Conservation (phyloP, 2,888 invertebrate genomes). For the Eubasilissa splendida region DNA sequence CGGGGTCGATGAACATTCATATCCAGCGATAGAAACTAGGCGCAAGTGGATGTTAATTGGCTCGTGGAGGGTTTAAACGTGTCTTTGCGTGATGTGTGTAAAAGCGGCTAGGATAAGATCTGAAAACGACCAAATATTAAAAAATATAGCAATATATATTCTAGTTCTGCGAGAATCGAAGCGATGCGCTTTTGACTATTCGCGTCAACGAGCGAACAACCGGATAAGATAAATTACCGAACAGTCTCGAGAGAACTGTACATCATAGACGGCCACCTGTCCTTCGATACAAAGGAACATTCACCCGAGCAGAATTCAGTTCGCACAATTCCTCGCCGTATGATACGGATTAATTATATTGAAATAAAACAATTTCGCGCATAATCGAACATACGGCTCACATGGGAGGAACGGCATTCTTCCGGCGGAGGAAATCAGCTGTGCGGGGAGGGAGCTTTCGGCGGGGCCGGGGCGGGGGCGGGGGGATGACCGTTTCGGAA, state of each 20-base stretch:
- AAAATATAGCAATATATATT: not conserved
- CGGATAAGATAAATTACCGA: not conserved
- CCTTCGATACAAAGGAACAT: not conserved
- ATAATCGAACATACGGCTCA: constrained; percentile 38
- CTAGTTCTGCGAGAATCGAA: not conserved
- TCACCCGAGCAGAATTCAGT: constrained; percentile 1
- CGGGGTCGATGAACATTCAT: constrained; percentile 35
- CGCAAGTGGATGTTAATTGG: constrained; percentile 11
- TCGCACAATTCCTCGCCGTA: not conserved
- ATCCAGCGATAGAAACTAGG: not conserved
- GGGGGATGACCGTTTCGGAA: constrained; percentile 10
- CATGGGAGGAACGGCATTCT: constrained; percentile 36
- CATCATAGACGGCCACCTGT: not conserved
- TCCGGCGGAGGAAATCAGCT: constrained; percentile 24
- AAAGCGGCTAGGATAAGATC: no score
- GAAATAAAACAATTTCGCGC: constrained; percentile 29
- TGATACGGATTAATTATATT: constrained; percentile 21
- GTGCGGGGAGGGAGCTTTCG: constrained; percentile 4
- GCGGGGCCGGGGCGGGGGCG: not conserved
- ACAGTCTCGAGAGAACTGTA: not conserved
- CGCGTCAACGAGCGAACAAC: not conserved
- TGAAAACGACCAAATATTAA: no score
- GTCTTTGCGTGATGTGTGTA: not conserved
- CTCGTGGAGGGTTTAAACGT: not conserved
- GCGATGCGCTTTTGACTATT: not conserved